Conservation (phyloP, 2,888 invertebrate genomes). For the Drosophila paranaensis region DNA sequence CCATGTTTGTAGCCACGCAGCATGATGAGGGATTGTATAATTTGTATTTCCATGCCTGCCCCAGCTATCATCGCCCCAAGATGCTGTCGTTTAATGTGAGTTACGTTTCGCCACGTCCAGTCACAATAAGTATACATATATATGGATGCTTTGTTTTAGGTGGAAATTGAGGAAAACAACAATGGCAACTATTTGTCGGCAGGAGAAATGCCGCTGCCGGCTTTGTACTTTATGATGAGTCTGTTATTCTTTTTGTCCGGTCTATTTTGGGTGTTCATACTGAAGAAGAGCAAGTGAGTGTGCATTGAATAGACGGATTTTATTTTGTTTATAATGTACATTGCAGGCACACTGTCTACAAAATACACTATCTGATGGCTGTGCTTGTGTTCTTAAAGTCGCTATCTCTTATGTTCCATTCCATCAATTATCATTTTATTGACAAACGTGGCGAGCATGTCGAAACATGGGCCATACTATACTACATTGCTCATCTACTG, state of each 20-base stretch:
- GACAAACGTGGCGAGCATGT: conserved; percentile 96
- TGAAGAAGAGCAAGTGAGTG: conserved; percentile 90
- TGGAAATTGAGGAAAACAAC: conserved; percentile 95
- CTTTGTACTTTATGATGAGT: conserved; percentile 96
- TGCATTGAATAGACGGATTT: neutral
- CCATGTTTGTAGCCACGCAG: conserved; percentile 90
- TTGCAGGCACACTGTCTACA: conserved; percentile 92
- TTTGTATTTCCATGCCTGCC: conserved; percentile 97
- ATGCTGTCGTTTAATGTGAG: conserved; percentile 89
- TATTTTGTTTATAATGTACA: conserved; percentile 42
- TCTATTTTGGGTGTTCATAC: conserved; percentile 95
- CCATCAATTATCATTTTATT: conserved; percentile 97
- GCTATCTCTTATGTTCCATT: conserved; percentile 96
- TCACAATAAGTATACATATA: neutral
- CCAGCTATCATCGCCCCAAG: conserved; percentile 87
- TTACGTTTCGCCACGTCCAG: conserved; percentile 21
- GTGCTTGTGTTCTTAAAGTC: conserved; percentile 96
- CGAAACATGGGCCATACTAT: conserved; percentile 98
- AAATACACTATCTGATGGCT: conserved; percentile 99
- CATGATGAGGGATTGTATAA: conserved; percentile 97
- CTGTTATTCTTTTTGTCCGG: conserved; percentile 95
- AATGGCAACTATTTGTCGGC: conserved; percentile 95
- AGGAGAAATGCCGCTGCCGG: conserved; percentile 97
- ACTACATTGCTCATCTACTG: conserved; percentile 98
- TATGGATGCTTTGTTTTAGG: conserved; percentile 85